These are phyloP conservation scores for Anhinga anhinga DNA, from an alignment of 2,113 vertebrate species.

Conservation along the genomic window DNA sequence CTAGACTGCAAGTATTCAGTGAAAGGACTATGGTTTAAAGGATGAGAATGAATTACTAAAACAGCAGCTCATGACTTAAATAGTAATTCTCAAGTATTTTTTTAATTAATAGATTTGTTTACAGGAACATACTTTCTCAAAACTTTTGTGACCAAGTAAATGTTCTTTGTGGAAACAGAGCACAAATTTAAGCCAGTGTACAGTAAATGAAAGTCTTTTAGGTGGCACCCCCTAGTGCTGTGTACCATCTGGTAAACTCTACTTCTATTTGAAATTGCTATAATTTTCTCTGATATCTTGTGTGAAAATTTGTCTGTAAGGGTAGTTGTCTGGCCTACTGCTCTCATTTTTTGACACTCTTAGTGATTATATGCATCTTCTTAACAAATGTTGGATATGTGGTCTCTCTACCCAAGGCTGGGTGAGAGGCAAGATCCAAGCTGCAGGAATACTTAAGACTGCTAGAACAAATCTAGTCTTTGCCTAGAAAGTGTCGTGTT, in stretches of 20 bases:
- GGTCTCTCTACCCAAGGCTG: neutral
- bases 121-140: neutral
- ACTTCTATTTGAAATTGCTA: neutral
- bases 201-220: neutral
- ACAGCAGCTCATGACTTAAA: neutral
- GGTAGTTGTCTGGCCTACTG: neutral
- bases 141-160: neutral
- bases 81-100: neutral
- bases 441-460: neutral
- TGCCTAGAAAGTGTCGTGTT: neutral
- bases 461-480: neutral
- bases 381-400: neutral
- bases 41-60: neutral
- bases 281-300: neutral
- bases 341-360: neutral
- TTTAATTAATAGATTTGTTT: neutral
- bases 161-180: neutral
- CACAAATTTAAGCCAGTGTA: neutral
- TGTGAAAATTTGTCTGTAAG: neutral
- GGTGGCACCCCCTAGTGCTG: neutral
- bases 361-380: neutral
- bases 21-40: neutral
- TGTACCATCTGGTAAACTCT: neutral
- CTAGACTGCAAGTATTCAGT: neutral
- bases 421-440: neutral